These are phyloP conservation scores for Vespertilio murinus DNA, from an alignment of 2,797 vertebrate species.

Conservation along the genomic window DNA sequence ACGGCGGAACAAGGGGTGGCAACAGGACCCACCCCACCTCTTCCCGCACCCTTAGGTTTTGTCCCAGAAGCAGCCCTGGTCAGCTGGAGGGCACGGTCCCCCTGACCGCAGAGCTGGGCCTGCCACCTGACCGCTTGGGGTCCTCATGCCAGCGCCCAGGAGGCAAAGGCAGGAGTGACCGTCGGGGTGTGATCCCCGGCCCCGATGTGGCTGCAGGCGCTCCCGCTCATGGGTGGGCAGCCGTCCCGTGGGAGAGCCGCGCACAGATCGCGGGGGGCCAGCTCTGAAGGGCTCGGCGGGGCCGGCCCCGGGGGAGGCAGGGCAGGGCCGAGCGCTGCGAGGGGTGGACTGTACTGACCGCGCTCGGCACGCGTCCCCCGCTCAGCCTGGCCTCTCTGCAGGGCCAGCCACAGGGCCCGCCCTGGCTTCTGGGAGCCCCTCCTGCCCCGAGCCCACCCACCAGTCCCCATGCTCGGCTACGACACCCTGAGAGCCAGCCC, in stretches of 20 bases:
- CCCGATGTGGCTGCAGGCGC: neutral
- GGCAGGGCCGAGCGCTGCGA: neutral
- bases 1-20: neutral
- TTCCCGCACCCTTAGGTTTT: neutral
- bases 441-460: neutral
- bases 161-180: too few species aligned
- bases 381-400: neutral
- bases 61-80: neutral
- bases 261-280: neutral
- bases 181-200: fast-evolving
- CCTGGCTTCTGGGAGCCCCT: neutral
- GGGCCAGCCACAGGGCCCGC: neutral
- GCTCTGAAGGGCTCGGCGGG: neutral
- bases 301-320: neutral
- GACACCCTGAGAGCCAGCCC: neutral
- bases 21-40: neutral
- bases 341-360: fast-evolving
- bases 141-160: neutral
- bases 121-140: neutral
- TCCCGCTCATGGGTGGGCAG: neutral
- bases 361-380: too few species aligned
- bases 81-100: neutral
- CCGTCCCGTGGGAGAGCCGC: neutral
- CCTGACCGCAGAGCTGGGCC: neutral
- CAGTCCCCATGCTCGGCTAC: neutral